Percentiles rank a stretch among this genome's conserved stretches.
These are phyloP conservation scores for Pardosa pseudoannulata DNA, from an alignment of 2,888 invertebrate genomes.

Conservation along the genomic window DNA sequence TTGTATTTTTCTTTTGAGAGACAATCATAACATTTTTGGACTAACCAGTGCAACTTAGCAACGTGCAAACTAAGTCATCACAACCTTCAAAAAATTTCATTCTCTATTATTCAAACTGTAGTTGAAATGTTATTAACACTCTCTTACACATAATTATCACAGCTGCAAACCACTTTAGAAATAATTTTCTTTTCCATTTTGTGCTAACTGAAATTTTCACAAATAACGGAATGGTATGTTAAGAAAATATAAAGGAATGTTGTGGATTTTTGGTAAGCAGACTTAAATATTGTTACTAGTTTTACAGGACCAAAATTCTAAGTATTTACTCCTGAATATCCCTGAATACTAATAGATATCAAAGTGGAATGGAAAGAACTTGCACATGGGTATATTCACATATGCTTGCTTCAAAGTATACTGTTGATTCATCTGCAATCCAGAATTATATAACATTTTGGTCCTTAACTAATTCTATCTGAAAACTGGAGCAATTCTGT, in stretches of 20 bases:
- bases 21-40: constrained; percentile 43
- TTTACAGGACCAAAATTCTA: neutral
- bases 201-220: neutral
- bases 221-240: too few relatives aligned
- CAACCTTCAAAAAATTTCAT: constrained; percentile 40
- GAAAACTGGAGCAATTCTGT: constrained; percentile 40
- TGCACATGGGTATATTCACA: constrained; percentile 58
- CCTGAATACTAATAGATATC: neutral
- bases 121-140: constrained; percentile 47
- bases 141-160: constrained; percentile 56
- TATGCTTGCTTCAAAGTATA: constrained; percentile 37
- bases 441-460: constrained; percentile 45
- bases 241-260: too few relatives aligned
- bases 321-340: neutral
- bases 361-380: constrained; percentile 50
- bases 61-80: constrained; percentile 53
- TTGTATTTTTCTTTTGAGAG: constrained; percentile 29
- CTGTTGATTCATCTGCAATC: constrained; percentile 20
- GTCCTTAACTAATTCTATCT: constrained; percentile 54
- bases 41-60: constrained; percentile 65
- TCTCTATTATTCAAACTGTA: constrained; percentile 30
- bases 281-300: neutral
- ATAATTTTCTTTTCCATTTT: neutral
- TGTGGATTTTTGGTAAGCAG: neutral
- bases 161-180: constrained; percentile 54